Conservation (phyloP, 2,113 vertebrate species). For the Peucedramus taeniatus region DNA sequence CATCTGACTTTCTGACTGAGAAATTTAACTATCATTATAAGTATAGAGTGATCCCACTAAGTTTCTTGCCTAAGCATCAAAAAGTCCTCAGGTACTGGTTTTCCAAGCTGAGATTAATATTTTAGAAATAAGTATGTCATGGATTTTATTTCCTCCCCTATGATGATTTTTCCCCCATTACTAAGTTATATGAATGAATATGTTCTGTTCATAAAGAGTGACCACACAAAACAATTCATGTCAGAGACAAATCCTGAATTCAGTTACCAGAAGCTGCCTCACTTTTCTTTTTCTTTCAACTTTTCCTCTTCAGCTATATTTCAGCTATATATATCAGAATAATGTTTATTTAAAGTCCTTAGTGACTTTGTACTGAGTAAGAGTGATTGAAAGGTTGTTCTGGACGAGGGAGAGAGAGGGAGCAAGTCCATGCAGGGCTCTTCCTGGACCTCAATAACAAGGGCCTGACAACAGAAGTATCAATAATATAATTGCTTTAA, state of each 20-base stretch:
- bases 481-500: not conserved
- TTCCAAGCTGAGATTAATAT: not conserved
- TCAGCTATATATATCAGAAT: not conserved
- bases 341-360: not conserved
- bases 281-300: not conserved
- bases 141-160: not conserved
- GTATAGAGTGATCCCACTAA: not conserved
- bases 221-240: not conserved
- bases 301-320: not conserved
- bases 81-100: not conserved
- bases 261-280: not conserved
- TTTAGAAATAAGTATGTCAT: not conserved
- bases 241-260: not conserved
- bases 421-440: not conserved
- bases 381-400: not conserved
- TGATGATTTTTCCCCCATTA: not conserved
- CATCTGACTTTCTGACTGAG: conserved; percentile 14
- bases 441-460: not conserved
- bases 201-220: not conserved
- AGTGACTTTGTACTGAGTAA: not conserved
- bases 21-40: not conserved
- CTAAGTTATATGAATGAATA: not conserved
- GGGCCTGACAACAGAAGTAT: not conserved
- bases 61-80: not conserved
- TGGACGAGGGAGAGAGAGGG: not conserved